A percentile compares a stretch with the other conserved stretches of the same genome.
These are phyloP conservation scores for Bombus consobrinus DNA, from an alignment of 1,140 invertebrate species.

Conservation along the genomic window DNA sequence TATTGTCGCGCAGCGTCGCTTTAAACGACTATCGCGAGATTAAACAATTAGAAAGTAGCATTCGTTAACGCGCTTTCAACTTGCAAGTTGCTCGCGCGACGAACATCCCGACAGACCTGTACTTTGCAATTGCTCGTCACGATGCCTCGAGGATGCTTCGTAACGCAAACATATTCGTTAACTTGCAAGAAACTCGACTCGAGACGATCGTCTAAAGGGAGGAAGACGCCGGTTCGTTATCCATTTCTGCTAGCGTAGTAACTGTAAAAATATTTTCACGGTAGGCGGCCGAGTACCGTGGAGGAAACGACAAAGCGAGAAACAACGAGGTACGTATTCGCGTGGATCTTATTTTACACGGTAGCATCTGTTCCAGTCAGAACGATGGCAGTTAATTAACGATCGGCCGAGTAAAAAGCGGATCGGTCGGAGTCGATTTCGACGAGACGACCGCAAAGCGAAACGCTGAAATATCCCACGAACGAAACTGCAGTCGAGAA, in stretches of 20 bases:
- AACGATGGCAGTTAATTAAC: constrained; percentile 40
- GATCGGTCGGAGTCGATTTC: constrained; percentile 1
- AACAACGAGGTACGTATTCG: not conserved
- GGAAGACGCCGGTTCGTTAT: not conserved
- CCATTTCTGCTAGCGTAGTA: not conserved
- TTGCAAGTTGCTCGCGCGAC: not conserved
- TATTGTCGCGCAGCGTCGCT: not conserved
- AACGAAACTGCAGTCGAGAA: not conserved
- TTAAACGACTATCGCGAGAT: not conserved
- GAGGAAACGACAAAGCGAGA: not conserved
- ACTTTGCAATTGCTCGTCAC: not conserved
- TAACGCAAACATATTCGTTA: not conserved
- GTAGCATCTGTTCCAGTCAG: not conserved
- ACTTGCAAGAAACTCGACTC: not conserved
- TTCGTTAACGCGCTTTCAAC: not conserved
- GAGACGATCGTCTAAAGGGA: not conserved
- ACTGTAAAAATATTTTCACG: not conserved
- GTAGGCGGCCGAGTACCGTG: fast-evolving
- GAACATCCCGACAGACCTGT: not conserved
- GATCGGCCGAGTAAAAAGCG: constrained; percentile 12
- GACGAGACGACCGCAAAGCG: constrained; percentile 33
- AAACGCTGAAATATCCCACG: constrained; percentile 36
- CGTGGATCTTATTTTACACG: not conserved
- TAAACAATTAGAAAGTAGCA: not conserved
- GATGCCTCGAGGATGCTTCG: not conserved